These are phyloP conservation scores for Diadema setosum DNA, from an alignment of 35 echinoderm and acorn worm species.

Conservation along the genomic window DNA sequence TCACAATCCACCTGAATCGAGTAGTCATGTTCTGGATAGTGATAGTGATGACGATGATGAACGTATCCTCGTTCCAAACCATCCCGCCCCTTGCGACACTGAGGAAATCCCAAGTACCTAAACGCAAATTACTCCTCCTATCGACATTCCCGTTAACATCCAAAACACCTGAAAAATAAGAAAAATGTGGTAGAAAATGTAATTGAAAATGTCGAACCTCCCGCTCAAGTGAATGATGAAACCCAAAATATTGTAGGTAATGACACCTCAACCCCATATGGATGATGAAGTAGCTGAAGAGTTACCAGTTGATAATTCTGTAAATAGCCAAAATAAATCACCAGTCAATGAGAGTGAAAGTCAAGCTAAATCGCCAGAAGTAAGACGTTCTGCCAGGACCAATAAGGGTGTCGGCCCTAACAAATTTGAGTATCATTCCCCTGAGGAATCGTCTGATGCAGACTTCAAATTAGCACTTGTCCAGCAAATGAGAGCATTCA, in stretches of 20 bases:
- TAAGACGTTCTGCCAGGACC: not conserved
- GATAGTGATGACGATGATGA: not conserved
- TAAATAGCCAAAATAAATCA: not conserved
- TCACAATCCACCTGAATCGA: too few relatives aligned
- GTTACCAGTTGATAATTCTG: not conserved
- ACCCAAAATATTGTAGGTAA: not conserved
- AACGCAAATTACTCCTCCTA: not conserved
- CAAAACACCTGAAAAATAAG: not conserved
- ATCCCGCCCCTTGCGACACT: not conserved
- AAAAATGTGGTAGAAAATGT: not conserved
- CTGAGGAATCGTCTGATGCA: not conserved
- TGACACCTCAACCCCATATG: too few relatives aligned
- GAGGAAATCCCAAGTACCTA: not conserved
- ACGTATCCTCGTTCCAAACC: not conserved
- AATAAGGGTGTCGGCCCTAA: conserved; percentile 2
- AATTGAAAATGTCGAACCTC: not conserved
- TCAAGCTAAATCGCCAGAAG: not conserved
- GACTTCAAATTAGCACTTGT: not conserved
- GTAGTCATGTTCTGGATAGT: too few relatives aligned
- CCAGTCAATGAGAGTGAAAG: not conserved
- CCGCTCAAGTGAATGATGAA: not conserved
- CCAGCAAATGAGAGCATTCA: not conserved
- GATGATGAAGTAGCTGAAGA: too few relatives aligned
- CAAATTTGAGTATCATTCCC: not conserved
- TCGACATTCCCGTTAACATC: not conserved